Conservation (phyloP, 2,888 invertebrate species). For the Erynnis tages region DNA sequence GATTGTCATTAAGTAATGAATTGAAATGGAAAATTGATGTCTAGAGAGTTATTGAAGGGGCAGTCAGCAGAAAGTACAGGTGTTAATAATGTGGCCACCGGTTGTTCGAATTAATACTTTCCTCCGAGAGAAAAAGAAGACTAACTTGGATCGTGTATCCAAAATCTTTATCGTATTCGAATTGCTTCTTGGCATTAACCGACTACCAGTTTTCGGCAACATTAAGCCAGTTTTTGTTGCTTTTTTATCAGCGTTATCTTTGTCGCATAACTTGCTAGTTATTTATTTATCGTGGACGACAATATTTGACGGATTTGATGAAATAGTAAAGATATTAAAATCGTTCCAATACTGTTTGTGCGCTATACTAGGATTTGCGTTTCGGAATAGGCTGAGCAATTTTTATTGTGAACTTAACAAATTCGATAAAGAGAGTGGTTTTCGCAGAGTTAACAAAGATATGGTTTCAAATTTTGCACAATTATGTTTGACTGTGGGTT, state of each 20-base stretch:
- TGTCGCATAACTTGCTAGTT: constrained; percentile 8
- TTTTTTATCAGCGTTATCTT: constrained; percentile 10
- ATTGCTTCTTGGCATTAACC: constrained; percentile 31
- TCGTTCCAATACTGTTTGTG: constrained; percentile 22
- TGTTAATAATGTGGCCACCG: constrained; percentile 27
- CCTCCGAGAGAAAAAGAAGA: constrained; percentile 20
- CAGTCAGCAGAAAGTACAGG: not conserved
- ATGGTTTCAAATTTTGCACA: not conserved
- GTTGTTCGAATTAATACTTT: constrained; percentile 28
- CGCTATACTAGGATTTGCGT: constrained; percentile 21
- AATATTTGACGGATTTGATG: not conserved
- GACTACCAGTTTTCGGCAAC: constrained; percentile 30
- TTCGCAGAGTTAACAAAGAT: constrained; percentile 10
- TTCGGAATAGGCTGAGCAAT: constrained; percentile 23
- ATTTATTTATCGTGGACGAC: not conserved
- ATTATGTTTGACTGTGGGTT: not conserved
- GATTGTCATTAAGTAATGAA: constrained; percentile 6
- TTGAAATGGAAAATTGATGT: not conserved
- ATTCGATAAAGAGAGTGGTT: constrained; percentile 33
- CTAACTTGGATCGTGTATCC: constrained; percentile 27
- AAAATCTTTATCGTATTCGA: constrained; percentile 30
- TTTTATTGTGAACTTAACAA: constrained; percentile 33
- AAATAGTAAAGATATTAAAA: not conserved
- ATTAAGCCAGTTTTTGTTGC: constrained; percentile 17
- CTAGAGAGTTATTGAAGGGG: not conserved